These are phyloP conservation scores for Chloropsis hardwickii DNA, from an alignment of 2,113 vertebrate species.

Conservation along the genomic window DNA sequence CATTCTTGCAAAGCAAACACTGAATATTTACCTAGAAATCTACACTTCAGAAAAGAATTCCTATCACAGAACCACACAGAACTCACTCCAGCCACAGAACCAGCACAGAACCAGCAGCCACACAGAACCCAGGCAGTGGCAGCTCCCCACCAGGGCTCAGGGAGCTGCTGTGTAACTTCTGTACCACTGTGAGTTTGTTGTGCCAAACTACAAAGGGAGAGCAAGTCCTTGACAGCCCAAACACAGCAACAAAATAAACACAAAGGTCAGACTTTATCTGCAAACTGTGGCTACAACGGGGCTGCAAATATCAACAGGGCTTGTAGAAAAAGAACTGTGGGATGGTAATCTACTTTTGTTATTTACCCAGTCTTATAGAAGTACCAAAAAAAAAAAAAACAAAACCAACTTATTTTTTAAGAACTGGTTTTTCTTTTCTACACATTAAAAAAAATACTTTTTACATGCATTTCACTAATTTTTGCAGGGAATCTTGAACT, in stretches of 20 bases:
- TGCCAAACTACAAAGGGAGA: background rate
- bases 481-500: background rate
- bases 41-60: background rate
- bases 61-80: background rate
- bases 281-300: background rate
- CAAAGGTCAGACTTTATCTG: background rate
- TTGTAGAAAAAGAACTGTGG: background rate
- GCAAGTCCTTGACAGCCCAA: background rate
- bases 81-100: background rate
- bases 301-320: background rate
- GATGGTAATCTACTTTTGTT: background rate
- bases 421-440: background rate
- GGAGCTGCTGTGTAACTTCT: background rate
- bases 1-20: background rate
- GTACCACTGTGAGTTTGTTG: background rate
- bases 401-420: background rate
- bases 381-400: background rate
- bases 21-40: background rate
- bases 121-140: background rate
- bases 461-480: background rate
- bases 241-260: background rate
- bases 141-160: constrained; percentile 28
- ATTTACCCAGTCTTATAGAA: background rate
- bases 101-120: background rate
- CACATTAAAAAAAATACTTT: background rate